Percentiles rank a stretch among this genome's conserved stretches.
Conservation (phyloP, 2,113 vertebrate species). For the Crypturellus undulatus region DNA sequence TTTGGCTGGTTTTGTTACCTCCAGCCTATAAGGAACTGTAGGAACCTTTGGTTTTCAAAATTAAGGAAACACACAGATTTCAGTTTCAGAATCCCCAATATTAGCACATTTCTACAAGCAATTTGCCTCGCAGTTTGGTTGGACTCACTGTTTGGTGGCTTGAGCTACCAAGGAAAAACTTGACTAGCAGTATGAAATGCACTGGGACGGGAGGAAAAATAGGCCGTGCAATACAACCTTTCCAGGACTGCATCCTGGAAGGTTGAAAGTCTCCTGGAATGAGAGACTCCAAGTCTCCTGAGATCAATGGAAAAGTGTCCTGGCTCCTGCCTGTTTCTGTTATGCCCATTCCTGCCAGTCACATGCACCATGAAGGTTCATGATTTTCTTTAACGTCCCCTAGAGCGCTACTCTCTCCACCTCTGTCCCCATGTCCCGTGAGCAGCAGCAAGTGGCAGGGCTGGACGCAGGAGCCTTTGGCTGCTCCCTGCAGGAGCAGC, state of each 20-base stretch:
- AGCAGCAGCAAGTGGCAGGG: not conserved
- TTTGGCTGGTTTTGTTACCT: not conserved
- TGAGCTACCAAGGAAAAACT: too few relatives aligned
- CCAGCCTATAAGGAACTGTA: not conserved
- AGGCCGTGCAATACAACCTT: not conserved
- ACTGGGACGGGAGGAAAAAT: not conserved
- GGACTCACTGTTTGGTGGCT: not conserved
- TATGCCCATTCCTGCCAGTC: accelerated
- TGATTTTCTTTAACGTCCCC: not conserved
- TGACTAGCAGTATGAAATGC: accelerated
- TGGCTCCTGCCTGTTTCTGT: not conserved
- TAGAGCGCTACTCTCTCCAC: not conserved
- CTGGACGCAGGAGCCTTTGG: not conserved
- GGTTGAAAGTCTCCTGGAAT: not conserved
- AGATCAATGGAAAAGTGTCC: not conserved
- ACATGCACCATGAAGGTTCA: accelerated
- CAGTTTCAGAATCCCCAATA: not conserved
- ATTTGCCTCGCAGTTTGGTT: not conserved
- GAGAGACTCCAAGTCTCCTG: not conserved
- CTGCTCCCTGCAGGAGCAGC: not conserved
- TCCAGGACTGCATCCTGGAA: not conserved
- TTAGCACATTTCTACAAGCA: not conserved
- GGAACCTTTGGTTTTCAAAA: not conserved
- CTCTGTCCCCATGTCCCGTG: accelerated
- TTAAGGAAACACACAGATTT: not conserved